phyloP scores from a whole-genome alignment of 64 coral and sea anemone genomes.

The Anthopleura sola region DNA sequence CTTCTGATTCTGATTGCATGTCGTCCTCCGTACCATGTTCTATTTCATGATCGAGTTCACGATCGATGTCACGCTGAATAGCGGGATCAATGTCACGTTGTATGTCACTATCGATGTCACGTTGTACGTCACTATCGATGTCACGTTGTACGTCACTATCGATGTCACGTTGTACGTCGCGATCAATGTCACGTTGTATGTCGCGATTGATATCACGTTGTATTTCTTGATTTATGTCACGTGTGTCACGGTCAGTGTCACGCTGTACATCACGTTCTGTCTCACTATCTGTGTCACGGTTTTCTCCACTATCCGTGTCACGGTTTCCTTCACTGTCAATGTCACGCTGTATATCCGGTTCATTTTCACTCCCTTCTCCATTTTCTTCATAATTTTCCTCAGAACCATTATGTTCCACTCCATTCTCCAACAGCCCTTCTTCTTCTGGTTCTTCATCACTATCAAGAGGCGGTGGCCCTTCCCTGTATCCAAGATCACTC shows the following conservation, averaged over 20 bases:
- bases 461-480: slow-evolving; percentile 57
- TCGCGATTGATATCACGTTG: neutral
- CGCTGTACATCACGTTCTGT: neutral
- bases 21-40: neutral
- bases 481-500: slow-evolving; percentile 32
- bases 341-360: neutral
- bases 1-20: neutral
- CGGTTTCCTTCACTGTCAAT: neutral
- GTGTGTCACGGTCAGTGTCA: neutral
- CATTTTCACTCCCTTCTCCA: neutral
- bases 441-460: slow-evolving; percentile 52
- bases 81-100: neutral
- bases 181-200: neutral
- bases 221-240: no score
- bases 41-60: neutral
- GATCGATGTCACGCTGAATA: neutral
- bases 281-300: neutral
- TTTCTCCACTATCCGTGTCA: neutral
- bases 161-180: neutral
- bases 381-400: slow-evolving; percentile 18
- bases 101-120: neutral
- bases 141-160: neutral
- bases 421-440: slow-evolving; percentile 19
- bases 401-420: neutral
- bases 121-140: neutral